Evolutionary conservation across 2,888 invertebrate species (phyloP).

Genomic region (Glaucopsyche alexis): DNA sequence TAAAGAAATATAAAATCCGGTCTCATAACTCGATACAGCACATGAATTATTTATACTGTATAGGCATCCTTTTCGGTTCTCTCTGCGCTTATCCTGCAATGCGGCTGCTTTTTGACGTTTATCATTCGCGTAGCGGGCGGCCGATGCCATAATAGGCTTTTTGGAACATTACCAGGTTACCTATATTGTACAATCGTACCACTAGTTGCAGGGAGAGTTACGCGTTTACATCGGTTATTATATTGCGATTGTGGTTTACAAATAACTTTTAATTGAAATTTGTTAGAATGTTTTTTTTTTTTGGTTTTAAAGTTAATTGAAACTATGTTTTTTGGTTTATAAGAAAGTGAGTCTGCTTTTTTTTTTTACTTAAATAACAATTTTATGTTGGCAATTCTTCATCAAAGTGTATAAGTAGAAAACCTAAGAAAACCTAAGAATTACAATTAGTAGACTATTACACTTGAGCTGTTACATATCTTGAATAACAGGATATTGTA

Average conservation of each 20-base stretch:
- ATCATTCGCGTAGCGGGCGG: slow-evolving; percentile 58
- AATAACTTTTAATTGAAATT: not conserved
- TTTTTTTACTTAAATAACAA: no score
- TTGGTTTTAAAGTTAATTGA: no score
- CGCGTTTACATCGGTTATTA: not conserved
- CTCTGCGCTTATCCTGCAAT: slow-evolving; percentile 59
- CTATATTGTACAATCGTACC: slow-evolving; percentile 39
- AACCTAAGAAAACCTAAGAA: not conserved
- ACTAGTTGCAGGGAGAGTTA: slow-evolving; percentile 36
- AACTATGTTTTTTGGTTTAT: not conserved
- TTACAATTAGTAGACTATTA: not conserved
- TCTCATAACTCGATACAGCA: slow-evolving; percentile 21
- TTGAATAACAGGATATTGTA: not conserved
- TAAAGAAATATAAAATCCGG: not conserved
- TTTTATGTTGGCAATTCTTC: no score
- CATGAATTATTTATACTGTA: slow-evolving; percentile 25
- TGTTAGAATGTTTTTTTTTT: no score
- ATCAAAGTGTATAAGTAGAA: no score
- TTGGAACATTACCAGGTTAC: slow-evolving; percentile 72
- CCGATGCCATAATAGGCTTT: slow-evolving; percentile 63
- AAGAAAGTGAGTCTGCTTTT: no score
- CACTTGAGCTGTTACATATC: slow-evolving; percentile 6
- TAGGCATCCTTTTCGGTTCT: slow-evolving; percentile 26
- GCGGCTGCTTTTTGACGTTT: slow-evolving; percentile 72
- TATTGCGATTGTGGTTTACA: not conserved